phyloP scores from a whole-genome alignment of 2,797 vertebrate species.

The Clarias pachynema region DNA sequence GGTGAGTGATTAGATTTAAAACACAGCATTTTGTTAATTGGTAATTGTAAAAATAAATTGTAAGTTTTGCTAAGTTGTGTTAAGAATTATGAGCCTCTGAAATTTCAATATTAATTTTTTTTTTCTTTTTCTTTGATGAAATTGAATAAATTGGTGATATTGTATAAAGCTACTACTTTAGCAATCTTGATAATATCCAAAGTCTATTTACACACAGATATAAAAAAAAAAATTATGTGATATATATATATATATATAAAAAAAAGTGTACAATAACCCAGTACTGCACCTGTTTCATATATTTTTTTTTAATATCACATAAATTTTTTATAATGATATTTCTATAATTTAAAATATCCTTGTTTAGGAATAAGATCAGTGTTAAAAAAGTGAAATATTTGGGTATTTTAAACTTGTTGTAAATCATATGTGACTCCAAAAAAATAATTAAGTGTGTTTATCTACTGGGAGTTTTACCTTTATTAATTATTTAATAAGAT shows the following conservation, averaged over 20 bases:
- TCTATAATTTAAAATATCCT: neutral
- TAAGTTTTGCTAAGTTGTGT: neutral
- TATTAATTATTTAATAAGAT: neutral
- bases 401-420: neutral
- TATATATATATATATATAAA: no score
- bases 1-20: neutral
- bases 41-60: neutral
- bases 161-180: neutral
- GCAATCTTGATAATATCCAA: neutral
- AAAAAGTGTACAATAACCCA: no score
- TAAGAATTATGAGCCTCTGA: neutral
- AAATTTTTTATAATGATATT: neutral
- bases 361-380: neutral
- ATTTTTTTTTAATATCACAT: no score
- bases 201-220: neutral
- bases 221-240: neutral
- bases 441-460: neutral
- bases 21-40: neutral
- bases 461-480: neutral
- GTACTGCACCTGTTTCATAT: no score
- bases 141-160: neutral
- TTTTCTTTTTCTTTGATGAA: no score
- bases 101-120: no score
- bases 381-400: neutral
- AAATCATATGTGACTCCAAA: neutral